A percentile compares a stretch with the other conserved stretches of the same genome.
Evolutionary conservation across 2,113 vertebrate species (phyloP).

Genomic region (Rhizomys pruinosus): DNA sequence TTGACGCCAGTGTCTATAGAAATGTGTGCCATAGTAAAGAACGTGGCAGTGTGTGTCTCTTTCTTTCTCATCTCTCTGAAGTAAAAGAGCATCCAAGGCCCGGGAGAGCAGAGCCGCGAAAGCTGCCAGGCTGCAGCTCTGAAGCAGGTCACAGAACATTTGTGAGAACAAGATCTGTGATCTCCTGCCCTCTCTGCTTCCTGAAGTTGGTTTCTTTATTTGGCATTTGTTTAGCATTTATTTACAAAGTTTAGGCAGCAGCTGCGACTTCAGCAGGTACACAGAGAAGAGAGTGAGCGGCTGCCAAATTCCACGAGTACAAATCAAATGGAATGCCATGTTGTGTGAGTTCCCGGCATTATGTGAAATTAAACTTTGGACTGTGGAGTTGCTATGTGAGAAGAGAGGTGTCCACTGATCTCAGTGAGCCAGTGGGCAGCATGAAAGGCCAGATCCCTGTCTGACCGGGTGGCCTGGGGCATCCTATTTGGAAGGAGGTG

Average conservation of each 20-base stretch:
- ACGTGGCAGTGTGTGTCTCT: neutral
- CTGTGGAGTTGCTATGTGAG: conserved; percentile 21
- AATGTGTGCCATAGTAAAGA: conserved; percentile 30
- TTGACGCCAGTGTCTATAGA: conserved; percentile 45
- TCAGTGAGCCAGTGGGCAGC: conserved; percentile 45
- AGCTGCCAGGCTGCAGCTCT: conserved; percentile 22
- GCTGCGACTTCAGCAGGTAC: conserved; percentile 80
- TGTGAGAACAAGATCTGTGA: conserved; percentile 74
- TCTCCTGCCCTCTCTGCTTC: conserved; percentile 72
- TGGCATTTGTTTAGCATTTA: conserved; percentile 81
- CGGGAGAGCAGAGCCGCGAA: conserved; percentile 3
- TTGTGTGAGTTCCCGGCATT: conserved; percentile 54
- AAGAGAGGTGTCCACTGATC: conserved; percentile 43
- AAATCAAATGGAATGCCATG: conserved; percentile 53
- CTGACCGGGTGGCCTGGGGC: conserved; percentile 13
- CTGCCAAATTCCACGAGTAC: conserved; percentile 74
- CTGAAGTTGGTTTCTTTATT: conserved; percentile 80
- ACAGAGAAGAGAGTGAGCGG: conserved; percentile 66
- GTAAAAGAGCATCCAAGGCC: conserved; percentile 29
- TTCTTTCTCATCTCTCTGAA: neutral
- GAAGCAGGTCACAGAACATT: conserved; percentile 67
- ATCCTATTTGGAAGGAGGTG: neutral
- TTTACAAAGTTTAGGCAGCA: conserved; percentile 81
- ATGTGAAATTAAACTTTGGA: conserved; percentile 65
- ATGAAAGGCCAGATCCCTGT: conserved; percentile 11